Evolutionary conservation across 2,113 vertebrate species (phyloP).

Genomic region (Chloroceryle aenea): DNA sequence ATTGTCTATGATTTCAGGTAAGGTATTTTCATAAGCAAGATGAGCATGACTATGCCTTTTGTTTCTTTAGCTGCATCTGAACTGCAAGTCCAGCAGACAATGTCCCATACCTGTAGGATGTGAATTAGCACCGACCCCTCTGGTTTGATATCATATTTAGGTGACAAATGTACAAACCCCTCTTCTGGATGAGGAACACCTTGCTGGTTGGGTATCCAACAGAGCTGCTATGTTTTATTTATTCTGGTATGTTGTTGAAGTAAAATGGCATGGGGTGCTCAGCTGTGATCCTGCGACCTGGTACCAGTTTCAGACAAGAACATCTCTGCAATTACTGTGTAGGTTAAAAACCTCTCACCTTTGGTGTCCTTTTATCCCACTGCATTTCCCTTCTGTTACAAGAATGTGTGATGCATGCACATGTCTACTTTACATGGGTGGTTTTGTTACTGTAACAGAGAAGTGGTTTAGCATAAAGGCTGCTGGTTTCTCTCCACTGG

Average conservation of each 20-base stretch:
- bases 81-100: neutral
- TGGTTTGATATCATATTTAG: neutral
- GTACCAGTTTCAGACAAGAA: neutral
- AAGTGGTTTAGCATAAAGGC: neutral
- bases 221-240: neutral
- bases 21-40: neutral
- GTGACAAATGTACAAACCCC: neutral
- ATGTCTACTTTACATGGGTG: neutral
- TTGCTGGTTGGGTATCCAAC: neutral
- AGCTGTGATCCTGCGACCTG: neutral
- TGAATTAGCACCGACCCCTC: neutral
- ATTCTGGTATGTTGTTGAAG: neutral
- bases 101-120: neutral
- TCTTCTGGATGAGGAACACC: neutral
- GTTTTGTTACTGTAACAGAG: neutral
- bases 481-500: neutral
- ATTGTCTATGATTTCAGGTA: neutral
- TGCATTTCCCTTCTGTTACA: neutral
- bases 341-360: neutral
- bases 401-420: neutral
- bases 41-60: neutral
- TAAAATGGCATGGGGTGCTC: neutral
- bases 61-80: neutral
- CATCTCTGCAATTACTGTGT: neutral
- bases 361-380: neutral